Conservation (phyloP, 1,140 invertebrate genomes). For the Camponotus floridanus region DNA sequence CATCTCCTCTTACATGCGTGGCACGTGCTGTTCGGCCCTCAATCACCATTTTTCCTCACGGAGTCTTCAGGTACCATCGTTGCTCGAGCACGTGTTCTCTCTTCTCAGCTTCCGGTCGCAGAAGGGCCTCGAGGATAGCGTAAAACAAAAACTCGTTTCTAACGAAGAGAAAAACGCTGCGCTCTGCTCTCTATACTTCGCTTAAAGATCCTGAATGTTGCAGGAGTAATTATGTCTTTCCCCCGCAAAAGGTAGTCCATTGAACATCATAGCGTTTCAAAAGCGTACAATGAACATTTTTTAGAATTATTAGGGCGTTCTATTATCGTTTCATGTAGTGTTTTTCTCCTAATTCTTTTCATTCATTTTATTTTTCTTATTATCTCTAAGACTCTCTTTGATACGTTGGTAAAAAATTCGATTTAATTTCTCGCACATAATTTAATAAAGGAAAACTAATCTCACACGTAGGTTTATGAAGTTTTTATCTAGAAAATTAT, state of each 20-base stretch:
- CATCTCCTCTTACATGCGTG: slow-evolving; percentile 68
- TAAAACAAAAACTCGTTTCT: slow-evolving; percentile 67
- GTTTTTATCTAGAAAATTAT: neutral
- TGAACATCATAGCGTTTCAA: neutral
- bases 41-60: slow-evolving; percentile 69
- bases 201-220: neutral
- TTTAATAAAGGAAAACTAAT: neutral
- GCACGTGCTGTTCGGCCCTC: slow-evolving; percentile 76
- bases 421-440: slow-evolving; percentile 2
- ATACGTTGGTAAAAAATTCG: neutral
- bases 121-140: slow-evolving; percentile 33
- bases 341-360: slow-evolving; percentile 7
- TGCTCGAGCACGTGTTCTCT: slow-evolving; percentile 73
- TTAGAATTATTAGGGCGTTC: neutral
- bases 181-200: neutral
- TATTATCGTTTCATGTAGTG: neutral
- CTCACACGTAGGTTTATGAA: neutral
- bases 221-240: slow-evolving; percentile 10
- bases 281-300: slow-evolving; percentile 5
- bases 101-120: slow-evolving; percentile 62
- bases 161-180: slow-evolving; percentile 30
- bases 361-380: neutral
- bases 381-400: neutral
- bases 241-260: neutral
- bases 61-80: slow-evolving; percentile 70